Evolutionary conservation across 1,140 invertebrate genomes (phyloP), one percentile per base, ranked within the genome.

Genomic region (Zeugodacus cucurbitae): DNA sequence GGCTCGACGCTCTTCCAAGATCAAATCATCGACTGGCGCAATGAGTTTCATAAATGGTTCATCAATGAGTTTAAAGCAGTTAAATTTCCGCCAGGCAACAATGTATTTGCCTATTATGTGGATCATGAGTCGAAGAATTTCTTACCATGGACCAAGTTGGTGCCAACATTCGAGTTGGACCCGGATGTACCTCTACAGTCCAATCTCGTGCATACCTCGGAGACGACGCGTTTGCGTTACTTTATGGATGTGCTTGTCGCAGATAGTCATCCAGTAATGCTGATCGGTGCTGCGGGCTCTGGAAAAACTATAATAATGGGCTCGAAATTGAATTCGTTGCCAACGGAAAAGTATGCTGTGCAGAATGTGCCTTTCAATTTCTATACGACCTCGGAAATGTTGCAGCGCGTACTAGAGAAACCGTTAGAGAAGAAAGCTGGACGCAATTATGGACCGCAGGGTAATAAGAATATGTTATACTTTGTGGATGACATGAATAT

Each of bases 401-500:
- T 99, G 37, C 98, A 99, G 93, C 95, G 96, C 91, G 95, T 98
- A 29, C 94, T 99, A 67, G 98, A 99, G 93, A 98, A 98, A 90
- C 97, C 98, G 29, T 93, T 99, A 78, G 98, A 99, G 91, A 99
- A 98, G 94, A 99, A 99, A 94, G 98, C 98, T 6, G 98, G 98
- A 2, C 95, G 97, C 78, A 98, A 98, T 94, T 99, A 96, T 93
- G 98, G 97, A 6, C 98, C 98, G 41, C 97, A 97, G 0, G 98
- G 98, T 22, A 97, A 95, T 90, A 98, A 98, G 91, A 96, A 95
- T 26, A 96, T 99, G 93, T 96, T 99, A 86, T 99, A 98, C 93
- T 99, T 99, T 93, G 96, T 99, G 87, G 98, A 99, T 93, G 98
- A 99, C 92, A 96, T 99, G 95, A 99, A 99, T 94, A 99, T 99